Evolutionary conservation across 2,113 vertebrate species (phyloP), one percentile per base, ranked within the genome.

Genomic region (Sapayoa aenigma): DNA sequence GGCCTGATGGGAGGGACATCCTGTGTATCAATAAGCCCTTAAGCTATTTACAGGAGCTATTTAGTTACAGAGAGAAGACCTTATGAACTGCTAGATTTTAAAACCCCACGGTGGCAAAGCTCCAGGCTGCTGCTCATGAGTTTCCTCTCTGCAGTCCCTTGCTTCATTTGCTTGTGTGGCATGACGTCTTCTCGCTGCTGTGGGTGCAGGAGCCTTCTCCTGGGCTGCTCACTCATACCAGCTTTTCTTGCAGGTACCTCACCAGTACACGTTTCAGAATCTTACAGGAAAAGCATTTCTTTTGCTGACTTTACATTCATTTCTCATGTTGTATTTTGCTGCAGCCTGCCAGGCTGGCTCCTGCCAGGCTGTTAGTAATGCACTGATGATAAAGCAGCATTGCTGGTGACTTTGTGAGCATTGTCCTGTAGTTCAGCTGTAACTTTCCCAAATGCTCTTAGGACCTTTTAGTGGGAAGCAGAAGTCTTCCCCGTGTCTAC

Each of bases 21-120:
- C 24, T 86, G 52, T 27, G 24, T 46, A 49, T 60, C n/a, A 49
- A 1, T 92, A 84, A 95, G 92, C 62, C 79, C 28, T 86, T 95
- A 87, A 97, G 85, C 79, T 88, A 18, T 92, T 96, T 94, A 86
- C 78, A 42, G 82, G 75, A 92, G 75, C 79, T 92, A 35, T 93
- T 95, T 92, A 83, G 55, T 77, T 83, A 30, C 39, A 37, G 31
- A 88, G 68, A 65, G 44, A 73, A 69, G 85, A 55, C 88, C 85
- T 78, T 52, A 23, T 68, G 67, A 90, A 80, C 46, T n/a, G 28
- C 42, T 62, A 33, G 50, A 28, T 80, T 89, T 86, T 84, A 74
- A 93, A 91, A 39, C 65, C 56, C n/a, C 28, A 24, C 0, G 2
- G 65, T 81, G 92, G 90, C 52, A 23, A 28, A 56, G 83, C 67